Evolutionary conservation across 2,797 vertebrate genomes (phyloP), one percentile per base, ranked within the genome.

Genomic region (Champsocephalus gunnari): DNA sequence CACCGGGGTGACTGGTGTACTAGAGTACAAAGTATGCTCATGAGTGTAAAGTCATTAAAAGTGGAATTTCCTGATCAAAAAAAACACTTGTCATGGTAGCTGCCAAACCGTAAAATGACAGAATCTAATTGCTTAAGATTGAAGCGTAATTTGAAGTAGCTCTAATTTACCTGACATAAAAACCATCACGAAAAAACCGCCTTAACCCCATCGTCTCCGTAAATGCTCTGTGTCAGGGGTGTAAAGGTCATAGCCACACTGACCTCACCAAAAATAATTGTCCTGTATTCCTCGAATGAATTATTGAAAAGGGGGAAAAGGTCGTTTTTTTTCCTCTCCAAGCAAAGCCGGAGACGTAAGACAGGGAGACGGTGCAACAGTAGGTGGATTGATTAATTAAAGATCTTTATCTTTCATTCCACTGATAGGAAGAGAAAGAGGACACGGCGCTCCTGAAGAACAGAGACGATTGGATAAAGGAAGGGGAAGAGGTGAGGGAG

Each of bases 381-480:
- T 55, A 86, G 85, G 86, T 72, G 87, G 88, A 86, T 84, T 89
- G 93, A 94, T 94, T 94, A 95, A 95, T 95, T 95, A 93, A 95
- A 95, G 93, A 95, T 94, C 87, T 89, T 83, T 94, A 95, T 95
- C 95, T 76, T 77, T 76, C 68, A 85, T 88, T 90, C 84, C 77
- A 81, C 80, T 57, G 84, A 79, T 72, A 87, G 80, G 88, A 79
- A 83, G 77, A 84, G 71, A 83, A 66, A 85, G 71, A 84, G 65
- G 65, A 80, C 76, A 44, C 77, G 7, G 71, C 0, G 53, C 65
- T 73, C 48, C 49, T 24, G 55, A 80, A 80, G 83, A 81, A 51
- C 48, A 73, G 49, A 73, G 68, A 63, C 55, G 53, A 84, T 60
- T 77, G 63, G 83, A 83, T 59, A 53, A 81, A 65, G 62, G 3